These are phyloP conservation scores for Epinephelus lanceolatus DNA, from an alignment of 2,113 vertebrate genomes.

Conservation along the genomic window DNA sequence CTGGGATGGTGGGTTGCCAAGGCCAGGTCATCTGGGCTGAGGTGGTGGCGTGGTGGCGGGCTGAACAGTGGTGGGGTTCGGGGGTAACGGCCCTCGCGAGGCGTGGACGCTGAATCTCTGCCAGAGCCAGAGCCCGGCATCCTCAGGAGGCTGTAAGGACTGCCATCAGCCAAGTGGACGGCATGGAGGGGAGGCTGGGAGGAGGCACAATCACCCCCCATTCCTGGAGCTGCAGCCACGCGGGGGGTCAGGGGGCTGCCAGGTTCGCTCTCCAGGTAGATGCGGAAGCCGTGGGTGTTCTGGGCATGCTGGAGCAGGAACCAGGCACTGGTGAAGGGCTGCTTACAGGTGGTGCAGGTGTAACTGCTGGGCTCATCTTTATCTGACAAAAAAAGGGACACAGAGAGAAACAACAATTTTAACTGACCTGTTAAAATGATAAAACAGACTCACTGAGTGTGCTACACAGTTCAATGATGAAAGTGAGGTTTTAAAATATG, in stretches of 20 bases:
- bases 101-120: conserved; percentile 91
- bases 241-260: conserved; percentile 97
- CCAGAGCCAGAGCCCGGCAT: conserved; percentile 95
- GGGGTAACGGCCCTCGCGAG: conserved; percentile 95
- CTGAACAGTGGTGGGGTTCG: conserved; percentile 97
- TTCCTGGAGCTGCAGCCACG: conserved; percentile 95
- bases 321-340: conserved; percentile 99
- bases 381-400: conserved; percentile 86
- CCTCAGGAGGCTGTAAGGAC: conserved; percentile 97
- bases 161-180: conserved; percentile 96
- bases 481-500: not conserved
- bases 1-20: conserved; percentile 98
- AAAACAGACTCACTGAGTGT: not conserved
- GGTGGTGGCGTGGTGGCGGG: conserved; percentile 95
- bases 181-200: conserved; percentile 96
- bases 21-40: conserved; percentile 98
- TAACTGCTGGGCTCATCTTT: conserved; percentile 99
- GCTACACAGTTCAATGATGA: not conserved
- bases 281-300: conserved; percentile 99
- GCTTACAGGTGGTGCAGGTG: conserved; percentile 99
- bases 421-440: not conserved
- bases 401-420: conserved; percentile 53
- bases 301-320: conserved; percentile 99
- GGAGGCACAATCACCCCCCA: conserved; percentile 96
- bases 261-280: conserved; percentile 98